Conservation (phyloP, 2,113 vertebrate species). For the Lasiurus borealis region DNA sequence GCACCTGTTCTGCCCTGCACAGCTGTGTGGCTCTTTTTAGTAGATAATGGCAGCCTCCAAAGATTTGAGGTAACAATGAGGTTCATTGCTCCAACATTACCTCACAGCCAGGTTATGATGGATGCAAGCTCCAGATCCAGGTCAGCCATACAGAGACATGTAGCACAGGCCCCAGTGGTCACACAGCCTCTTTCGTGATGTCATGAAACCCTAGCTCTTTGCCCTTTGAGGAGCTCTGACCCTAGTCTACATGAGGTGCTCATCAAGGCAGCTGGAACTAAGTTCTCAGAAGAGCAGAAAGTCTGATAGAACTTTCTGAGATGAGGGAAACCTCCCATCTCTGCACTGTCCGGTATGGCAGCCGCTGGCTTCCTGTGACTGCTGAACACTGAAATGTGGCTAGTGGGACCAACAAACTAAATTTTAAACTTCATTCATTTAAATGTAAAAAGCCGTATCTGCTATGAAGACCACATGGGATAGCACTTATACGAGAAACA, state of each 20-base stretch:
- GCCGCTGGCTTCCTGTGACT: accelerated
- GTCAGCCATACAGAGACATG: not conserved
- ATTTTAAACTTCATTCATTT: not conserved
- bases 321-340: accelerated
- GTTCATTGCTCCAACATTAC: accelerated
- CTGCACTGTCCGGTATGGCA: accelerated
- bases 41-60: not conserved
- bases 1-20: not conserved
- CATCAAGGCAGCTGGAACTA: accelerated
- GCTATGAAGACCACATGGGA: not conserved
- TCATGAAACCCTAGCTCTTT: not conserved
- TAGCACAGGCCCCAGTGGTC: not conserved
- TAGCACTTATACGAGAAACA: not conserved
- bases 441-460: not conserved
- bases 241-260: not conserved
- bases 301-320: not conserved
- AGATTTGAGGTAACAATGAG: accelerated
- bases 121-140: not conserved
- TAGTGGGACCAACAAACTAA: accelerated
- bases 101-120: not conserved
- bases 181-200: not conserved
- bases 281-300: not conserved
- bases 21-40: not conserved
- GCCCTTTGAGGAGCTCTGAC: not conserved
- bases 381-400: not conserved